Evolutionary conservation across 2,113 vertebrate genomes (phyloP), one percentile per base, ranked within the genome.

Genomic region (Cephalopterus ornatus): DNA sequence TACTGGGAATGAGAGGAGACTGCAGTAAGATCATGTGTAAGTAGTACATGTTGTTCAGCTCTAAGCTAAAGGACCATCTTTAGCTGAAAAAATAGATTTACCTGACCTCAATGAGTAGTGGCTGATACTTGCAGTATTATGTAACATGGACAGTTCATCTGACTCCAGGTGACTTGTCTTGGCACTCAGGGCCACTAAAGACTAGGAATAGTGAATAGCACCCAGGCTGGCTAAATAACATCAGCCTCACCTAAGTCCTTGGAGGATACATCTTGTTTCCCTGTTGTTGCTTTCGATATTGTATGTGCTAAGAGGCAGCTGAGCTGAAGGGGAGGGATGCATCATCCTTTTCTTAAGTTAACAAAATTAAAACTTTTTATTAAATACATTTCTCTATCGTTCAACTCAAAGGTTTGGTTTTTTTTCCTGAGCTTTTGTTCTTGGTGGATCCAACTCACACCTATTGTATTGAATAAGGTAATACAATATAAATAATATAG

Each of bases 351-450:
- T n/a, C 23, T 72, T 18, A 66, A 39, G 7, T 55, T 61, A 77
- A 62, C 3, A 63, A 68, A 75, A 59, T 13, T 8, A 7, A 14
- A 63, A 12, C 2, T 21, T 65, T n/a, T 24, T 9, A 7, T 35
- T 67, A 68, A 44, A 67, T 52, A 20, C 39, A 78, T 56, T 71
- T 42, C 37, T 71, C 1, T 52, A 24, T 52, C 14, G 62, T 84
- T 67, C 44, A 84, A 63, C 4, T 86, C 14, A 61, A 39, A 75
- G 2, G 6, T 7, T 61, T 32, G 5, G 7, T 0, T 0, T 73
- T 82, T 58, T 53, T 17, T 1, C 12, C 9, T 27, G 15, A 77
- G 9, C 4, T 80, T 83, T 84, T 93, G 5, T 20, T 85, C 14
- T 49, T 41, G 14, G 12, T 84, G 13, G 15, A 68, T 63, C 73